These are phyloP conservation scores for Enteromius anoplus DNA, from an alignment of 2,797 vertebrate genomes.

Conservation along the genomic window DNA sequence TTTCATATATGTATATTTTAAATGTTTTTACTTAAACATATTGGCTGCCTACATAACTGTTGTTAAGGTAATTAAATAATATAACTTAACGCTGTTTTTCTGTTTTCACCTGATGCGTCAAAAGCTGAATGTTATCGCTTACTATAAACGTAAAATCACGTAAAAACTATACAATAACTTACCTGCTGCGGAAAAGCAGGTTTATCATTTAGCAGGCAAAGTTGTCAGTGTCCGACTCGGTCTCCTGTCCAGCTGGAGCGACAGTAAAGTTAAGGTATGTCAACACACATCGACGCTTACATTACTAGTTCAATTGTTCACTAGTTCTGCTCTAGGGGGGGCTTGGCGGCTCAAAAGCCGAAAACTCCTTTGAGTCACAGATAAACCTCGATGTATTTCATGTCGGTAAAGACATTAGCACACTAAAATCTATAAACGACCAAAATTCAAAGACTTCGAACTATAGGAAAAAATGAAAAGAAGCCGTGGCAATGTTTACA, in stretches of 20 bases:
- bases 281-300: background rate
- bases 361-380: background rate
- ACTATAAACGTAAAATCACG: background rate
- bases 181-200: slow-evolving; percentile 2
- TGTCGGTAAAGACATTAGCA: background rate
- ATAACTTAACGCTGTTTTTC: background rate
- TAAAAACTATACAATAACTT: background rate
- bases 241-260: background rate
- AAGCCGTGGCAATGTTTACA: background rate
- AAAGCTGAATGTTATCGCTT: background rate
- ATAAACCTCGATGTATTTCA: background rate
- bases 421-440: background rate
- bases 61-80: background rate
- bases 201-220: background rate
- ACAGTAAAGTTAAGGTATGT: background rate
- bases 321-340: slow-evolving; percentile 4
- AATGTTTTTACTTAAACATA: background rate
- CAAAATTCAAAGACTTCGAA: too few relatives aligned
- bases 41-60: background rate
- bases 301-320: background rate
- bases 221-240: background rate
- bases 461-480: background rate
- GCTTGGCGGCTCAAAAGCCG: background rate
- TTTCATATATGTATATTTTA: background rate
- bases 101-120: background rate